Percentiles rank a stretch among this genome's conserved stretches.
These are phyloP conservation scores for Mus minutoides DNA, from an alignment of 2,797 vertebrate genomes.

Conservation along the genomic window DNA sequence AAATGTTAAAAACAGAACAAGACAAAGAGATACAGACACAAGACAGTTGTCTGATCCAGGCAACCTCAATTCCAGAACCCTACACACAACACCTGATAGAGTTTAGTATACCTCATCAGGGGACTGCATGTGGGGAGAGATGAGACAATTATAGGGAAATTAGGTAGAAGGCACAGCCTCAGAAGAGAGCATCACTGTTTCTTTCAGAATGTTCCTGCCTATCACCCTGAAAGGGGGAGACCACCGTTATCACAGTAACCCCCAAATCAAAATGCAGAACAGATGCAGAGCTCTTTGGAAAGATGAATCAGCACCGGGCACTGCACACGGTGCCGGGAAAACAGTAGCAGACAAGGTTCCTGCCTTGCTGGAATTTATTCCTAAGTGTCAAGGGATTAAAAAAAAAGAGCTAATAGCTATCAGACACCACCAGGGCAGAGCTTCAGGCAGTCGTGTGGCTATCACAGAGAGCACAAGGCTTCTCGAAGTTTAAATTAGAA, in stretches of 20 bases:
- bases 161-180: not conserved
- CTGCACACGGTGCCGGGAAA: not conserved
- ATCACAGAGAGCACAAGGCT: not conserved
- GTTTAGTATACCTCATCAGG: not conserved
- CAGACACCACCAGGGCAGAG: not conserved
- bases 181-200: not conserved
- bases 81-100: not conserved
- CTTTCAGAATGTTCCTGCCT: slow-evolving; percentile 24
- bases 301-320: not conserved
- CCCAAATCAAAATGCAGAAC: not conserved
- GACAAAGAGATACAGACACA: not conserved
- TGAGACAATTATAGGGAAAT: not conserved
- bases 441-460: not conserved
- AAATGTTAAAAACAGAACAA: not conserved
- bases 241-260: not conserved
- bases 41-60: not conserved
- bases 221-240: not conserved
- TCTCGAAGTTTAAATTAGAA: not conserved
- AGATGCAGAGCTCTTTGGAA: not conserved
- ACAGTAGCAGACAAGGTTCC: not conserved
- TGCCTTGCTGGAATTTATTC: not conserved
- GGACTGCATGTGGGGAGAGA: too few species aligned
- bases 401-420: not conserved
- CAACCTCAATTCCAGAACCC: not conserved
- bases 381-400: too few species aligned